Evolutionary conservation across 2,888 invertebrate genomes (phyloP).

Genomic region (Callyntrura guangdongensis): DNA sequence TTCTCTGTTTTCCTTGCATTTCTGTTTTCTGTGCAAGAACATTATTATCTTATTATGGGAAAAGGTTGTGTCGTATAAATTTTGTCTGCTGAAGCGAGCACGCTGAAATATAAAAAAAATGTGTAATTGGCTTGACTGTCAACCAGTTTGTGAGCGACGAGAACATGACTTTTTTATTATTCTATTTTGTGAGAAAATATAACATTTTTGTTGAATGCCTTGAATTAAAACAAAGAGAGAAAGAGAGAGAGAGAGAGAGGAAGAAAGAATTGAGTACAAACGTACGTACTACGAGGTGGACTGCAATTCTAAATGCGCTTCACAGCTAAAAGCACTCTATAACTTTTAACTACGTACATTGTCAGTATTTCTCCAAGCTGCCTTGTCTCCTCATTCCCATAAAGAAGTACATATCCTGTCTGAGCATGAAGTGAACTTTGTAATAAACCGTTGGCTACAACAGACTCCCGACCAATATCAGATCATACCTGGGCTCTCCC

Average conservation of each 20-base stretch:
- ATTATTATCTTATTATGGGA: conserved; percentile 67
- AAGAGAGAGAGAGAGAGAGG: conserved; percentile 46
- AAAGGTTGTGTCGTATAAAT: conserved; percentile 59
- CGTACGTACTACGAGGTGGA: conserved; percentile 31
- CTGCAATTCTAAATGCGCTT: conserved; percentile 53
- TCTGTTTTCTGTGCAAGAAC: conserved; percentile 35
- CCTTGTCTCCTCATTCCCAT: conserved; percentile 77
- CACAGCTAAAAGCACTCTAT: background rate
- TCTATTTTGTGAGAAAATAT: conserved; percentile 79
- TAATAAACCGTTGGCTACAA: conserved; percentile 70
- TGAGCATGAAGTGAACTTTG: conserved; percentile 70
- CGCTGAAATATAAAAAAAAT: conserved; percentile 58
- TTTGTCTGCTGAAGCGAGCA: conserved; percentile 41
- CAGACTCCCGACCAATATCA: conserved; percentile 78
- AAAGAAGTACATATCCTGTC: conserved; percentile 75
- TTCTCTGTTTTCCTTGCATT: conserved; percentile 65
- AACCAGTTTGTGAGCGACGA: conserved; percentile 78
- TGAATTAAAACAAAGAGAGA: conserved; percentile 75
- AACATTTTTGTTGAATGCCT: conserved; percentile 80
- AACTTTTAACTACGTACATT: background rate
- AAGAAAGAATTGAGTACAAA: conserved; percentile 7
- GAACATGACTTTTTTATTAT: conserved; percentile 72
- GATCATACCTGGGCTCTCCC: conserved; percentile 30
- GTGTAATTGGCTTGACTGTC: conserved; percentile 77
- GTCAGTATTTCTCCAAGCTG: conserved; percentile 60